These are phyloP conservation scores for Drosophila sp. DNA, from an alignment of 1,140 invertebrate genomes.

Conservation along the genomic window DNA sequence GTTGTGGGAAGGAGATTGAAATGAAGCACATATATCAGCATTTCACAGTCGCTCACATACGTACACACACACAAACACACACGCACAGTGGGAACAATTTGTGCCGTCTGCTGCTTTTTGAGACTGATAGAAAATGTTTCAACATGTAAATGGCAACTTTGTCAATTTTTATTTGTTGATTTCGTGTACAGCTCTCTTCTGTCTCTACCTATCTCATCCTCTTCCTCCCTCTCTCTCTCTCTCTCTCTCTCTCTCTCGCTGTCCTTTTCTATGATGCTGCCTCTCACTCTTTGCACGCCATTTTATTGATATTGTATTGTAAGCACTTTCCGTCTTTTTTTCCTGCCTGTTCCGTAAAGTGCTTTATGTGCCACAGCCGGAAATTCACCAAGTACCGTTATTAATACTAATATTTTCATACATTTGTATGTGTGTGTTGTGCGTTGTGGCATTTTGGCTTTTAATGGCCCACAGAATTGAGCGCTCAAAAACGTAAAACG, in stretches of 20 bases:
- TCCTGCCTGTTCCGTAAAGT: conserved; percentile 28
- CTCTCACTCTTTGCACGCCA: not conserved
- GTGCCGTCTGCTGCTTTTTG: conserved; percentile 25
- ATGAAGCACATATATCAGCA: conserved; percentile 50
- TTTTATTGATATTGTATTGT: conserved; percentile 47
- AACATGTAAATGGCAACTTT: conserved; percentile 48
- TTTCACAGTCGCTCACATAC: conserved; percentile 14
- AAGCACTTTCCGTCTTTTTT: conserved; percentile 31
- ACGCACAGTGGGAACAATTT: conserved; percentile 10
- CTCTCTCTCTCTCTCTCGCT: not conserved
- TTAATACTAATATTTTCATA: conserved; percentile 72
- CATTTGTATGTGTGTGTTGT: conserved; percentile 26
- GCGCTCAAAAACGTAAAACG: conserved; percentile 37
- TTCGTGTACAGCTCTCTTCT: conserved; percentile 21
- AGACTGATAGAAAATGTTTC: conserved; percentile 47
- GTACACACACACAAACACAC: not conserved
- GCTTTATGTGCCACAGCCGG: conserved; percentile 53
- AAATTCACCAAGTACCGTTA: conserved; percentile 65
- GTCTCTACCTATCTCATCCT: not conserved
- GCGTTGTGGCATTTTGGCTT: conserved; percentile 60
- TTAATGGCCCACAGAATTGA: conserved; percentile 64
- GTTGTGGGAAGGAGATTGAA: not conserved
- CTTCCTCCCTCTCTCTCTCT: not conserved
- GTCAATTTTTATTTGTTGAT: conserved; percentile 55
- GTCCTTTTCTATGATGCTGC: not conserved